A percentile compares a stretch with the other conserved stretches of the same genome.
phyloP scores from a whole-genome alignment of 2,113 vertebrate species.

The Leuciscus idus region DNA sequence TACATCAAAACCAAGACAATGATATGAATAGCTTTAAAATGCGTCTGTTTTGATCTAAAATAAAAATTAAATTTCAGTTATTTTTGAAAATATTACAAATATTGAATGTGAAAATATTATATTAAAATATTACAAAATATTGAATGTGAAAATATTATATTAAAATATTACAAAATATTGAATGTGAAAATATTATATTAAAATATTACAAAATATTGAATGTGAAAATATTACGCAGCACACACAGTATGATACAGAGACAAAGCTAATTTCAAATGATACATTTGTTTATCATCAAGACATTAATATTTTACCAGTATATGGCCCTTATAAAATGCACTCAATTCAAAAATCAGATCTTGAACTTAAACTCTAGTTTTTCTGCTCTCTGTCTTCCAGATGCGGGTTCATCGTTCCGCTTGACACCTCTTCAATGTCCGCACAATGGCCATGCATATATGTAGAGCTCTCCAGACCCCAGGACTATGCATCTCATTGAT shows the following conservation, averaged over 20 bases:
- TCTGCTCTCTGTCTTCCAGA: constrained; percentile 42
- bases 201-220: neutral
- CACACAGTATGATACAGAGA: neutral
- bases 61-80: neutral
- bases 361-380: constrained; percentile 38
- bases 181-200: neutral
- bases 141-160: neutral
- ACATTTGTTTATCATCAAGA: neutral
- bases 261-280: neutral
- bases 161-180: too few relatives aligned
- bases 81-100: too few relatives aligned
- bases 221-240: neutral
- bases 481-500: constrained; percentile 70
- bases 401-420: constrained; percentile 51
- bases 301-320: neutral
- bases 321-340: neutral
- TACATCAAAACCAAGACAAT: too few relatives aligned
- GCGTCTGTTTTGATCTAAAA: too few relatives aligned
- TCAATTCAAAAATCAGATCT: constrained; percentile 7
- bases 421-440: constrained; percentile 53
- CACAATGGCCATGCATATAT: constrained; percentile 67
- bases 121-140: too few relatives aligned
- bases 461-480: constrained; percentile 45
- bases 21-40: too few relatives aligned
- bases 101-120: neutral